Conservation (phyloP, 2,797 vertebrate genomes). For the Diplodus puntazzo region DNA sequence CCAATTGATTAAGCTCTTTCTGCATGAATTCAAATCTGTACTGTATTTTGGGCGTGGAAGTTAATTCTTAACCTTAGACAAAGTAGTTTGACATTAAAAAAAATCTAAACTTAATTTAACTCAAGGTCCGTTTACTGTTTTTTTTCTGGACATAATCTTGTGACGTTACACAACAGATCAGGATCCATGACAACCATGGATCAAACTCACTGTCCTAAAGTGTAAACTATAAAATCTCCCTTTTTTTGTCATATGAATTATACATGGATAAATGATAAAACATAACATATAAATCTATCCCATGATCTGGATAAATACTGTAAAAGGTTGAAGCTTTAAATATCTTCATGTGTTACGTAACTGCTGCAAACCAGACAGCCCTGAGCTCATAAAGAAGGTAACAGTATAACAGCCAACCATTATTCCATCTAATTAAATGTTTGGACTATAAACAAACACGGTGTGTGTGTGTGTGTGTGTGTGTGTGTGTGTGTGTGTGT, state of each 20-base stretch:
- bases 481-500: not conserved
- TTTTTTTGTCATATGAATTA: no score
- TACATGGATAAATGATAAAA: no score
- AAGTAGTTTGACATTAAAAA: not conserved
- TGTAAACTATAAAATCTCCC: no score
- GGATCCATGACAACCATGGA: no score
- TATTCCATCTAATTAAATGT: constrained; percentile 60
- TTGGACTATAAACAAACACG: constrained; percentile 60
- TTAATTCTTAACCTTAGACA: not conserved
- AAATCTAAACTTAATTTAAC: not conserved
- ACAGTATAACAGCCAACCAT: constrained; percentile 25
- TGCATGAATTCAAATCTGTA: not conserved
- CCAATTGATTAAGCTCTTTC: not conserved
- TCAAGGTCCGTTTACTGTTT: no score
- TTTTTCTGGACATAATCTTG: not conserved
- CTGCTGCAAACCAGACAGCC: not conserved
- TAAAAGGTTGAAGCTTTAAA: constrained; percentile 2
- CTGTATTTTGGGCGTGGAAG: not conserved
- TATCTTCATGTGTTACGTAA: constrained; percentile 22
- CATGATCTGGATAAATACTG: constrained; percentile 4
- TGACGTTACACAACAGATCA: not conserved
- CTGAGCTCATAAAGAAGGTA: constrained; percentile 31
- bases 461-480: constrained; percentile 3
- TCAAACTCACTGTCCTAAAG: not conserved
- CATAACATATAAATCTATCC: not conserved